Conservation (phyloP, 2,888 invertebrate species). For the Syrista parreyssii region DNA sequence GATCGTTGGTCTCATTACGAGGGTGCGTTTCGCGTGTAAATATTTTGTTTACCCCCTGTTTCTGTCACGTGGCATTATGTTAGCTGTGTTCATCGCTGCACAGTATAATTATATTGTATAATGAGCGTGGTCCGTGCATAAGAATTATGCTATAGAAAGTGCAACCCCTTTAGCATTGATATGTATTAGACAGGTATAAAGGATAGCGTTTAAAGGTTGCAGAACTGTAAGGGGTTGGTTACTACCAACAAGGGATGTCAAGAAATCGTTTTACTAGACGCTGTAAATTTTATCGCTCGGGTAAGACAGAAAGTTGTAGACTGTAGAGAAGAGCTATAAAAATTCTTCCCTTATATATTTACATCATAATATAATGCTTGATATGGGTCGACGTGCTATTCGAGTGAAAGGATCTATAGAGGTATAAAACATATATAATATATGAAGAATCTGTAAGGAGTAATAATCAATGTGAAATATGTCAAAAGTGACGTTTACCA, state of each 20-base stretch:
- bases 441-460: not conserved
- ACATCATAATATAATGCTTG: constrained; percentile 48
- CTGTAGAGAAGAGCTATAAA: constrained; percentile 54
- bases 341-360: constrained; percentile 56
- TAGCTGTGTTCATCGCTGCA: not conserved
- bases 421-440: not conserved
- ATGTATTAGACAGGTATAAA: not conserved
- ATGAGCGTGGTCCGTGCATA: not conserved
- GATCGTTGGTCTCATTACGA: not conserved
- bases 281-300: constrained; percentile 58
- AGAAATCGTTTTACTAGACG: constrained; percentile 40
- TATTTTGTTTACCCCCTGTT: not conserved
- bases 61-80: not conserved
- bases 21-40: not conserved
- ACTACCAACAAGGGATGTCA: not conserved
- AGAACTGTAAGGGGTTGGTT: not conserved
- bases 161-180: not conserved
- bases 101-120: not conserved
- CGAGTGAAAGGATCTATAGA: not conserved
- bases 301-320: constrained; percentile 53
- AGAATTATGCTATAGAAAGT: not conserved
- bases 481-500: not conserved
- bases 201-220: not conserved
- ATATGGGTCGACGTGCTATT: not conserved
- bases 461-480: not conserved